Conservation (phyloP, 92 coral and sea anemone genomes). For the Parazoanthus darwini region DNA sequence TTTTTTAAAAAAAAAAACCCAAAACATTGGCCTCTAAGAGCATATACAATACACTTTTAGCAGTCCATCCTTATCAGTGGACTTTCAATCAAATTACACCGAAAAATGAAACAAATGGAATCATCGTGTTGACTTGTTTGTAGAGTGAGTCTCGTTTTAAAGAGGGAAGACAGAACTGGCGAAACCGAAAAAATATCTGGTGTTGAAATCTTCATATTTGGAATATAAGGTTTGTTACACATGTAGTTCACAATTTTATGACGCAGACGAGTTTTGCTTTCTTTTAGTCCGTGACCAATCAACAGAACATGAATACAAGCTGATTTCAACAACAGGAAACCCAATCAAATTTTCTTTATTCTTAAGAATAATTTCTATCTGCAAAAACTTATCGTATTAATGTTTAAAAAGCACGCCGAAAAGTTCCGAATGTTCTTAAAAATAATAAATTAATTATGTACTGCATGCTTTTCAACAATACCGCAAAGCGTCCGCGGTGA, state of each 20-base stretch:
- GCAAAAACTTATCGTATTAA: background rate
- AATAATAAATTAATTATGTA: background rate
- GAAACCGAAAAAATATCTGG: too few species aligned
- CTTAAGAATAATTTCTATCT: background rate
- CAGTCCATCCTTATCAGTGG: too few species aligned
- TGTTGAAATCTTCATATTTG: background rate
- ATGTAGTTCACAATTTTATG: background rate
- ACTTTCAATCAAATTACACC: too few species aligned
- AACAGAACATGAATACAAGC: background rate
- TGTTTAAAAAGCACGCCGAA: conserved; percentile 2
- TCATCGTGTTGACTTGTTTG: too few species aligned
- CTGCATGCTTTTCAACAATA: background rate
- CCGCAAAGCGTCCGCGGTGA: background rate
- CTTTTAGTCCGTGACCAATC: background rate
- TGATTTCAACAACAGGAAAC: background rate
- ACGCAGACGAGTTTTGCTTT: background rate
- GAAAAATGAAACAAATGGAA: too few species aligned
- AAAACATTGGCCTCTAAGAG: too few species aligned
- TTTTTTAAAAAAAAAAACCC: too few species aligned
- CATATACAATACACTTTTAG: too few species aligned
- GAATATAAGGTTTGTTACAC: too few species aligned
- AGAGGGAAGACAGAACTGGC: background rate
- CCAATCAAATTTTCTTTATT: background rate
- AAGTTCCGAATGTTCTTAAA: background rate
- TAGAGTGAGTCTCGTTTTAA: too few species aligned